These are phyloP conservation scores for Tenebrosternarchus preto DNA, from an alignment of 2,113 vertebrate genomes.

Conservation along the genomic window DNA sequence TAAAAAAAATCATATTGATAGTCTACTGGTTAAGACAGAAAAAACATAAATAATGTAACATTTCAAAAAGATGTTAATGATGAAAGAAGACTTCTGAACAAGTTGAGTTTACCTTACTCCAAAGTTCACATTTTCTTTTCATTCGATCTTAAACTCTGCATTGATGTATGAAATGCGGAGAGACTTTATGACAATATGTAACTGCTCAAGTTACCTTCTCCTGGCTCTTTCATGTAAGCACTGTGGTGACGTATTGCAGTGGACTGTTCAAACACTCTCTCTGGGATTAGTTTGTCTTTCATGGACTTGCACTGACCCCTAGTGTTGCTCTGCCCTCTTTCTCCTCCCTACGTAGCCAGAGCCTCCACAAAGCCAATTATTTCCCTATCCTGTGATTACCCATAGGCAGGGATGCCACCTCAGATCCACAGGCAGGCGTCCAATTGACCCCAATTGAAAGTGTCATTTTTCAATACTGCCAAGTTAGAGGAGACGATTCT, in stretches of 20 bases:
- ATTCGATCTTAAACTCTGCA: neutral
- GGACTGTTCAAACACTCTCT: neutral
- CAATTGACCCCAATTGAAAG: slow-evolving; percentile 79
- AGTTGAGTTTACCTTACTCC: neutral
- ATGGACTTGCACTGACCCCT: slow-evolving; percentile 76
- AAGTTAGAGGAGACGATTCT: slow-evolving; percentile 61
- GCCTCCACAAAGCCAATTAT: slow-evolving; percentile 67
- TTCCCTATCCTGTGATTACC: slow-evolving; percentile 67
- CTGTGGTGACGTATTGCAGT: neutral
- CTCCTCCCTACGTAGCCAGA: slow-evolving; percentile 44
- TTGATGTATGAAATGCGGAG: neutral
- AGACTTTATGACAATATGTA: neutral
- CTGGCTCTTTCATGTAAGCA: slow-evolving; percentile 2
- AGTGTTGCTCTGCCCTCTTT: slow-evolving; percentile 65
- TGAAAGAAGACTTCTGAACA: neutral
- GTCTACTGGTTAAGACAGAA: neutral
- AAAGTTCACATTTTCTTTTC: neutral
- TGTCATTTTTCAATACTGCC: slow-evolving; percentile 72
- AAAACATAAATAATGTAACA: neutral
- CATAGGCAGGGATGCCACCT: slow-evolving; percentile 66
- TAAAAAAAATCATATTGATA: neutral
- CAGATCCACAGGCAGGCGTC: slow-evolving; percentile 72
- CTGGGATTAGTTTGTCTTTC: slow-evolving; percentile 7
- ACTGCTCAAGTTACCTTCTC: neutral
- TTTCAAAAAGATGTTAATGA: neutral